phyloP scores from a whole-genome alignment of 2,797 vertebrate genomes.

The Chrysocyon brachyurus region DNA sequence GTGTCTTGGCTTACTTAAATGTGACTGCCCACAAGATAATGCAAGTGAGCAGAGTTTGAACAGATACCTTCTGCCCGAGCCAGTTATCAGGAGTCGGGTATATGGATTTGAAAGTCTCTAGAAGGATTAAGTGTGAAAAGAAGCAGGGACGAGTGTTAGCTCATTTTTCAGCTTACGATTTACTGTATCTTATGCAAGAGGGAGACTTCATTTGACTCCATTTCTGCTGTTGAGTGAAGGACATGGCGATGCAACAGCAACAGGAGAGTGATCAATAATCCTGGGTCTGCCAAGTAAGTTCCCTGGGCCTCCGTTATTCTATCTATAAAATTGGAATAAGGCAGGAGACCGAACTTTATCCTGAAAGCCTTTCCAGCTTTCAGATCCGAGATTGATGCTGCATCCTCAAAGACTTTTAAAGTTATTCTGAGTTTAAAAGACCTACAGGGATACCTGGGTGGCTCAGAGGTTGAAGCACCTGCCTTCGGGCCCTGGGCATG shows the following conservation, averaged over 20 bases:
- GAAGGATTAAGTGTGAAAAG: neutral
- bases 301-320: neutral
- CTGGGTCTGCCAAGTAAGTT: neutral
- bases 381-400: neutral
- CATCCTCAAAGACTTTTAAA: neutral
- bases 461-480: too few relatives aligned
- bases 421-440: neutral
- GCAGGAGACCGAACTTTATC: neutral
- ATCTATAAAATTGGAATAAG: neutral
- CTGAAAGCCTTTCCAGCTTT: neutral
- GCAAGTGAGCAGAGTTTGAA: neutral
- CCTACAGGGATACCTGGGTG: neutral
- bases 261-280: neutral
- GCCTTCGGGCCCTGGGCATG: too few relatives aligned
- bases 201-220: neutral
- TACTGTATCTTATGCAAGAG: neutral
- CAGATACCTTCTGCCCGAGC: neutral
- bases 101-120: constrained; percentile 8
- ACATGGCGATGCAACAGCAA: neutral
- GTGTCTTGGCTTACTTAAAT: neutral
- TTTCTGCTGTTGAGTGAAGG: neutral
- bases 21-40: neutral
- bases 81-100: neutral
- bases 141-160: neutral
- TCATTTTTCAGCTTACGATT: neutral